These are phyloP conservation scores for Lamprotornis superbus DNA, from an alignment of 2,113 vertebrate genomes.

Conservation along the genomic window DNA sequence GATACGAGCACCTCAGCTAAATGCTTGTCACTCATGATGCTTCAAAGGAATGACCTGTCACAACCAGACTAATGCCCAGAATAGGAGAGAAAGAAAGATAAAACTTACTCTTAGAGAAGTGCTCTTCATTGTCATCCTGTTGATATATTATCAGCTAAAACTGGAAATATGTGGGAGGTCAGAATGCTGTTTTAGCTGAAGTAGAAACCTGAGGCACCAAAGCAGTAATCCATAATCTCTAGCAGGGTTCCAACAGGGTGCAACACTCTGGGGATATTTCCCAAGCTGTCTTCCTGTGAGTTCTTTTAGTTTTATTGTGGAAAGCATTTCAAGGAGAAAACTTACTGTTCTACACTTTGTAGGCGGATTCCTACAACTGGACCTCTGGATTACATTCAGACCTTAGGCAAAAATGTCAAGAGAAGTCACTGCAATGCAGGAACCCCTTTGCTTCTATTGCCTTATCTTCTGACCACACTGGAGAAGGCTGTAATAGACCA, in stretches of 20 bases:
- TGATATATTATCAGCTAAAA: neutral
- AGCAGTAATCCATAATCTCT: neutral
- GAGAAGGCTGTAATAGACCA: neutral
- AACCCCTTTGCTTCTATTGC: neutral
- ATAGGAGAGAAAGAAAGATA: neutral
- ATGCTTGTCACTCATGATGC: neutral
- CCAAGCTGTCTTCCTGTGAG: neutral
- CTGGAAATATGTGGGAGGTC: neutral
- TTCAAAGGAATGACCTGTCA: constrained; percentile 20
- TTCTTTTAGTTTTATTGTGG: neutral
- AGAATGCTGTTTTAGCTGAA: neutral
- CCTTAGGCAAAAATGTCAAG: neutral
- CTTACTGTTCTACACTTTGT: neutral
- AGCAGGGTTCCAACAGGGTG: neutral
- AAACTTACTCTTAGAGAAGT: neutral
- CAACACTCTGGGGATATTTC: neutral
- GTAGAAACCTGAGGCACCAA: neutral
- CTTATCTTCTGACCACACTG: neutral
- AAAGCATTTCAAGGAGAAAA: neutral
- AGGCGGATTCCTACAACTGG: neutral
- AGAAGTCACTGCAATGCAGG: neutral
- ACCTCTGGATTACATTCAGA: neutral
- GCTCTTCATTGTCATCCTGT: neutral
- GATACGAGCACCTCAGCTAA: constrained; percentile 15
- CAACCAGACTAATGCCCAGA: constrained; percentile 11